Evolutionary conservation across 2,113 vertebrate species (phyloP), one percentile per base, ranked within the genome.

Genomic region (Sebastes fasciatus): DNA sequence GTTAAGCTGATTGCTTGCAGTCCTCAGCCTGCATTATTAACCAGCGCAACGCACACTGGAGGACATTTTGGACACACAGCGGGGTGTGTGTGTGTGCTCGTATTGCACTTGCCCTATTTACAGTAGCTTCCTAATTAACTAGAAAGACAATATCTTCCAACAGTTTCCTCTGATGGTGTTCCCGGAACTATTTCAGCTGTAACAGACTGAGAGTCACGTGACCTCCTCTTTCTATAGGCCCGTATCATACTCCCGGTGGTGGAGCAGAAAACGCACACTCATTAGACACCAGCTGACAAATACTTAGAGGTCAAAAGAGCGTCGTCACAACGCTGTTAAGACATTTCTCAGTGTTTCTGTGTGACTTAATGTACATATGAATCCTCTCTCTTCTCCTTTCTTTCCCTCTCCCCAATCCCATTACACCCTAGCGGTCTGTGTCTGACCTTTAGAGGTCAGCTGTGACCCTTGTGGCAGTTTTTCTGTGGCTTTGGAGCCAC

Each of bases 1-100:
- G 66, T 88, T 81, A 81, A 86, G 88, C 55, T 81, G 78, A 91
- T 87, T 84, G 80, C 58, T 64, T 42, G 23, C 40, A 55, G 26
- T 46, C 51, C 67, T 66, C 78, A 17, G 46, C 57, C 70, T 91
- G 83, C 82, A 88, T 91, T 86, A 86, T 89, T 90, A 83, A 88
- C 68, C 65, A 80, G 74, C 81, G 76, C 76, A n/a, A 3, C 13
- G 2, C 54, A 67, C 64, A 57, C 72, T 17, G 68, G 45, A 84
- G 75, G 79, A 79, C 80, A 55, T 85, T 83, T 86, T 88, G 79
- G 76, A 72, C 52, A 54, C 45, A 34, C 40, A 48, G 23, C 19
- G 8, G 45, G 4, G 51, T 54, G 61, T 79, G 34, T 62, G 55
- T n/a, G 58, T 60, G 26, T 34, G 49, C 64, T 82, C 79, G 11